Percentiles rank a stretch among this genome's conserved stretches.
Evolutionary conservation across 2,888 invertebrate species (phyloP).

Genomic region (Temnothorax rugatulus): DNA sequence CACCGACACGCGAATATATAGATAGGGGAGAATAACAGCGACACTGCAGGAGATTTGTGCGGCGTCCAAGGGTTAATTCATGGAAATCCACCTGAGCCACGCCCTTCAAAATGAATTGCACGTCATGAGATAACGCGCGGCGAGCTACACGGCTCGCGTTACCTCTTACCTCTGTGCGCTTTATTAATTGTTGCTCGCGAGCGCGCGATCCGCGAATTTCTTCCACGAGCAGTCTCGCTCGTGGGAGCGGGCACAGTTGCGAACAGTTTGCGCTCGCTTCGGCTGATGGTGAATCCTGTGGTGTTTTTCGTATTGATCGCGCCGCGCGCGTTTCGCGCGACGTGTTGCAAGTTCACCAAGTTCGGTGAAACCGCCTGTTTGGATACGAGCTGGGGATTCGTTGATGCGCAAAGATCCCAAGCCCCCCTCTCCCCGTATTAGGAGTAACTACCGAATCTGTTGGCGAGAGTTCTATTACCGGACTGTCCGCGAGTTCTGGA

Average conservation of each 20-base stretch:
- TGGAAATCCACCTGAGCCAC: slow-evolving; percentile 57
- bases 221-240: background rate
- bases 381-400: slow-evolving; percentile 41
- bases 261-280: slow-evolving; percentile 25
- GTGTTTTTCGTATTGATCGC: slow-evolving; percentile 59
- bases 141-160: slow-evolving; percentile 23
- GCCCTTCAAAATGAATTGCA: slow-evolving; percentile 59
- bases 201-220: slow-evolving; percentile 34
- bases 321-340: slow-evolving; percentile 48
- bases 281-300: slow-evolving; percentile 38
- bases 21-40: slow-evolving; percentile 57
- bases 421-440: background rate
- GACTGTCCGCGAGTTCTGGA: background rate
- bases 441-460: slow-evolving; percentile 29
- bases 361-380: slow-evolving; percentile 54
- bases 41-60: slow-evolving; percentile 56
- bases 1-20: slow-evolving; percentile 43
- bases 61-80: slow-evolving; percentile 54
- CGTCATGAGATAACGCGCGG: slow-evolving; percentile 46
- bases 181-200: slow-evolving; percentile 39
- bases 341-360: slow-evolving; percentile 60
- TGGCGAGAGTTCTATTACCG: slow-evolving; percentile 26
- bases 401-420: slow-evolving; percentile 44
- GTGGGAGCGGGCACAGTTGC: slow-evolving; percentile 39
- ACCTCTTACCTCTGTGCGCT: slow-evolving; percentile 36